These are phyloP conservation scores for Penaeus indicus DNA, from an alignment of 1,140 invertebrate genomes.

Conservation along the genomic window DNA sequence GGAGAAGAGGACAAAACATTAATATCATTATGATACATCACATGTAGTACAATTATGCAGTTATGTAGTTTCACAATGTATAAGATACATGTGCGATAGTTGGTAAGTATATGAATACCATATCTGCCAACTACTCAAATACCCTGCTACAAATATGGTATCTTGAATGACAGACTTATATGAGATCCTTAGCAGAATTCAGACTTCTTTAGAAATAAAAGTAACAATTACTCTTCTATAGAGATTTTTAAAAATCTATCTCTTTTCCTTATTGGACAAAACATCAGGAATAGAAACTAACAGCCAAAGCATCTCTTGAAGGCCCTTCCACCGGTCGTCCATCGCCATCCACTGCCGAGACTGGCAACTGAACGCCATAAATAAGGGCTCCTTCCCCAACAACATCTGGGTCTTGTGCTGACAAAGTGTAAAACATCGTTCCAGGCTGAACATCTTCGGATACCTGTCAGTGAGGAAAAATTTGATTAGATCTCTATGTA, in stretches of 20 bases:
- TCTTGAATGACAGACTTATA: too few relatives aligned
- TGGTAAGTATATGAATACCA: too few relatives aligned
- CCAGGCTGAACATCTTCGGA: slow-evolving; percentile 58
- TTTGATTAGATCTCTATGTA: background rate
- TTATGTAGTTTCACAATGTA: background rate
- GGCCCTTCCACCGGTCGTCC: slow-evolving; percentile 78
- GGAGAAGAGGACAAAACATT: slow-evolving; percentile 68
- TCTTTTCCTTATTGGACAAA: background rate
- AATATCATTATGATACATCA: background rate
- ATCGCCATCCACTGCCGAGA: slow-evolving; percentile 84
- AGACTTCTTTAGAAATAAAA: background rate
- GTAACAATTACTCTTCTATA: background rate
- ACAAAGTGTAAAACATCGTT: slow-evolving; percentile 54
- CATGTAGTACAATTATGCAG: background rate
- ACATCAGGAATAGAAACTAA: slow-evolving; percentile 3
- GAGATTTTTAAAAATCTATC: too few relatives aligned
- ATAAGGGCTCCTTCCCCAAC: slow-evolving; percentile 75
- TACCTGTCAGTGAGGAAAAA: slow-evolving; percentile 37
- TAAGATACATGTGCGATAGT: too few relatives aligned
- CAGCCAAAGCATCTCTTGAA: slow-evolving; percentile 32
- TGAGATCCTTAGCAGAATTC: background rate
- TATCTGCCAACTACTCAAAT: too few relatives aligned
- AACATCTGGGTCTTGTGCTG: slow-evolving; percentile 82
- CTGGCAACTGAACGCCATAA: slow-evolving; percentile 79
- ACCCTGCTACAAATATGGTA: too few relatives aligned